Evolutionary conservation across 2,888 invertebrate genomes (phyloP), one percentile per base, ranked within the genome.

Genomic region (Bimastos eiseni): DNA sequence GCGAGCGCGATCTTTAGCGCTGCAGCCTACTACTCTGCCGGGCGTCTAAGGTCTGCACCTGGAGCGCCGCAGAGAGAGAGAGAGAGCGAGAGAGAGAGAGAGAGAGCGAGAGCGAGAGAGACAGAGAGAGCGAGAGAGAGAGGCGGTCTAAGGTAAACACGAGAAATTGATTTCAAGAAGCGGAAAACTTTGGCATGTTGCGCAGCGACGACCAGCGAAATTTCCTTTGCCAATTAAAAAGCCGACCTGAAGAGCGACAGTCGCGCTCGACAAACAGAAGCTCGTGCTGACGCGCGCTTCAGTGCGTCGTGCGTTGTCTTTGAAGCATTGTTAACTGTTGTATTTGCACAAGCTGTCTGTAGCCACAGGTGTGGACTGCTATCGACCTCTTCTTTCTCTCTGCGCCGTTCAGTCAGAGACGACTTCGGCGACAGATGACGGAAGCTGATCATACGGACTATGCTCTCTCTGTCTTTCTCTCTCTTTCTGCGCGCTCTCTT

Each of bases 181-280:
- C 34, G 36, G 86, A 37, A 86, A 86, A 86, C 86, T 86, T 86
- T 86, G 86, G 37, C 86, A 86, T 86, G 86, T 86, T 70, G 86
- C 86, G 86, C 34, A 11, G 6, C 84, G 36, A 34, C 86, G 37
- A 86, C 37, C 86, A 36, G 36, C 19, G 86, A 86, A 86, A 86
- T 86, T 37, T 86, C 37, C 86, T 86, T 86, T 37, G 86, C 86
- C 86, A 36, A 86, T 86, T 86, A 86, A 86, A 86, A n/a, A 30
- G 70, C 30, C n/a, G 70, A 70, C 34, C 86, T 34, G 37, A 86
- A 34, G 37, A 86, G 36, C 86, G 36, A 36, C 86, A 19, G 36
- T n/a, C n/a, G 70, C n/a, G 70, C 34, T 24, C 36, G 86, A 6
- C 86, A 86, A 86, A 34, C 86, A 86, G 36, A 86, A 4, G 34